Evolutionary conservation across 1,140 invertebrate genomes (phyloP).

Genomic region (Drosophila micromelanica): DNA sequence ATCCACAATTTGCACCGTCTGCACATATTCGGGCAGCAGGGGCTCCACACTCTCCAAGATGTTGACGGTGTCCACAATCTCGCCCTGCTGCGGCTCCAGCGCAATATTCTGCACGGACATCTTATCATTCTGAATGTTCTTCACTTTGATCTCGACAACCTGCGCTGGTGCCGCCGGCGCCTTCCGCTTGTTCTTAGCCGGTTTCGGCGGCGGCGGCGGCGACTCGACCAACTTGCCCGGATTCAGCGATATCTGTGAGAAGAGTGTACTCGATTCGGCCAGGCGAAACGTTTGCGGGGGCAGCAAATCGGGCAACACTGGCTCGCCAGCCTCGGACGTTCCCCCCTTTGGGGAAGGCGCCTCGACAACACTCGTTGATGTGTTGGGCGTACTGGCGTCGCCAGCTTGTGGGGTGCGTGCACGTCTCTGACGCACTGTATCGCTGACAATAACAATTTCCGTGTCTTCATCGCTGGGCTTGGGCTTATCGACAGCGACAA

Average conservation of each 20-base stretch:
- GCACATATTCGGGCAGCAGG: constrained; percentile 81
- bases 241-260: constrained; percentile 88
- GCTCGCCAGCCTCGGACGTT: constrained; percentile 22
- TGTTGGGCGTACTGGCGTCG: constrained; percentile 41
- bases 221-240: constrained; percentile 18
- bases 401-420: constrained; percentile 72
- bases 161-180: constrained; percentile 61
- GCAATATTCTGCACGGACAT: constrained; percentile 81
- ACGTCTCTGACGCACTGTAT: constrained; percentile 82
- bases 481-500: constrained; percentile 28
- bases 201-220: constrained; percentile 40
- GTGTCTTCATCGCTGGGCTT: constrained; percentile 61
- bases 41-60: constrained; percentile 81
- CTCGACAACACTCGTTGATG: constrained; percentile 27
- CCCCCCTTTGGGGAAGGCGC: constrained; percentile 30
- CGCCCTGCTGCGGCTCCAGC: constrained; percentile 69
- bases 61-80: constrained; percentile 81
- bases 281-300: constrained; percentile 86
- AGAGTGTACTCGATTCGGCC: constrained; percentile 88
- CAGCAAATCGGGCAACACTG: constrained; percentile 76
- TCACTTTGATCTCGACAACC: constrained; percentile 78
- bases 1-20: constrained; percentile 83
- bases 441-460: constrained; percentile 84
- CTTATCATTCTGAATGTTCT: constrained; percentile 79
- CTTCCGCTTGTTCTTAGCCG: constrained; percentile 64